A percentile compares a stretch with the other conserved stretches of the same genome.
These are phyloP conservation scores for Limanda limanda DNA, from an alignment of 2,113 vertebrate genomes.

Conservation along the genomic window DNA sequence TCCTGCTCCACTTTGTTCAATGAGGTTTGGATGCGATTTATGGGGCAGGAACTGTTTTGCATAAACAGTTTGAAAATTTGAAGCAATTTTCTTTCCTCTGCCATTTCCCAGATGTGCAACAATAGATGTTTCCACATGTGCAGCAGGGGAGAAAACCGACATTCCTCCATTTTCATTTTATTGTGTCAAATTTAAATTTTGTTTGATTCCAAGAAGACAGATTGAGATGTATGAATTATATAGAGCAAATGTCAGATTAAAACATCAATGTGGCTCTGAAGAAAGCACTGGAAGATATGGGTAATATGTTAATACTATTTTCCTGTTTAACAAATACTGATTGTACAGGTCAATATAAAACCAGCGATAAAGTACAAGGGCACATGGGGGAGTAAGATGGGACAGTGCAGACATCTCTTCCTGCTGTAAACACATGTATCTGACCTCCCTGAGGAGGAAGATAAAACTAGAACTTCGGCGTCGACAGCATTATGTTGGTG, in stretches of 20 bases:
- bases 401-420: neutral
- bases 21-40: conserved; percentile 70
- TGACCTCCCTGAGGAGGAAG: neutral
- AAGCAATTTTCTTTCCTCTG: conserved; percentile 76
- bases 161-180: conserved; percentile 41
- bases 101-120: conserved; percentile 81
- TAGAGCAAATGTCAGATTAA: conserved; percentile 6
- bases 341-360: conserved; percentile 12
- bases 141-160: conserved; percentile 39
- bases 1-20: conserved; percentile 38
- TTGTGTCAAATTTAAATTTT: conserved; percentile 13
- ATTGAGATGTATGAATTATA: conserved; percentile 9
- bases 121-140: conserved; percentile 83
- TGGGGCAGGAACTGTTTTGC: conserved; percentile 76
- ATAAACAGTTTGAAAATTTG: conserved; percentile 80
- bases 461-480: neutral
- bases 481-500: no score
- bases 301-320: neutral
- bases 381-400: neutral
- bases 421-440: neutral
- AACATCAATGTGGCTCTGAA: neutral
- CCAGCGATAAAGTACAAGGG: neutral
- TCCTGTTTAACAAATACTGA: neutral
- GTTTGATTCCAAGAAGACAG: conserved; percentile 16
- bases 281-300: neutral